Base-by-base conservation (phyloP, 2,888 invertebrate genomes). In the Chironomus riparius region DNA sequence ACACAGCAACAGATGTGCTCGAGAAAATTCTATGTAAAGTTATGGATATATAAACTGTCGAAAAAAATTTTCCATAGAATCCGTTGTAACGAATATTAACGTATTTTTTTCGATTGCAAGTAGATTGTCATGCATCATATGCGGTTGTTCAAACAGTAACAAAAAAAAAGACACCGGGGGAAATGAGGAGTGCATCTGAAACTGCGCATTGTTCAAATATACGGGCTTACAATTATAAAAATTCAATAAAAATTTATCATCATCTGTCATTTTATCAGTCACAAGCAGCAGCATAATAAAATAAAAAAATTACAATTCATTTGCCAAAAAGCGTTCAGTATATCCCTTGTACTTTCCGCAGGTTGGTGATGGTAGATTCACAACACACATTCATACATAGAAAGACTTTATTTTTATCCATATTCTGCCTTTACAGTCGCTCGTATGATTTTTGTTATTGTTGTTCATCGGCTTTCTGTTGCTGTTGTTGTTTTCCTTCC, bases 391-490 rank as follows among this genome's bases (percentile, higher is more conserved):
- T 7, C 38, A 38, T 38, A 38, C 38, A 38, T 38, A 1, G 28
- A 28, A 56, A 6, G 18, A 56, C 15, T 56, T 56, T 15, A 56
- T 56, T 56, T 56, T 68, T 68, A 15, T 10, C 68, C n/a, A 68
- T 68, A 47, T 68, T 28, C 15, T n/a, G 28, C 68, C 18, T 38
- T 38, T 38, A 38, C 38, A 38, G 10, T 38, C 38, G 10, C 3
- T 74, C 74, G 74, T 74, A 74, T 74, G 65, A 74, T 74, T 74
- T 73, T 74, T 74, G 74, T 74, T 74, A 18, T 74, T 74, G 68
- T 74, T 71, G 6, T 21, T 65, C 65, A 65, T 65, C 65, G 65
- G 47, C 28, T 18, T 70, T 15, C 12, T 21, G 48, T 50, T 56
- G 61, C 13, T 71, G 50, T 56, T 71, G 71, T 56, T 56, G 18